A percentile compares a stretch with the other conserved stretches of the same genome.
Conservation (phyloP, 1,140 invertebrate genomes). For the Trissolcus basalis region DNA sequence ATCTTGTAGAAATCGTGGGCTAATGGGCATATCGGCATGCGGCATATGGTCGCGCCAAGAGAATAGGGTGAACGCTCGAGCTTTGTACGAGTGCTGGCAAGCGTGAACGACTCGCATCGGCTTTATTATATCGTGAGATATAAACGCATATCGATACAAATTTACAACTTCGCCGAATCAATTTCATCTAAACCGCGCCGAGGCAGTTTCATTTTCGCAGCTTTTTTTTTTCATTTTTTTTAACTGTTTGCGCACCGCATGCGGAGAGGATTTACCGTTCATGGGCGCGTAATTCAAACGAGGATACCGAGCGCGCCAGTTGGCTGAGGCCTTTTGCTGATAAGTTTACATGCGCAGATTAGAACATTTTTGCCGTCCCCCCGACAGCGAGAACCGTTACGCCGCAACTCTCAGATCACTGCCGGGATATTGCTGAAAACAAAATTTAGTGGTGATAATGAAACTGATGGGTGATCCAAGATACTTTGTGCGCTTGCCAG, state of each 20-base stretch:
- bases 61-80: constrained; percentile 57
- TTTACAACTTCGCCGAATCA: constrained; percentile 43
- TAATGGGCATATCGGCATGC: constrained; percentile 66
- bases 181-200: constrained; percentile 26
- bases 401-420: constrained; percentile 5
- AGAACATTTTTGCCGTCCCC: constrained; percentile 7
- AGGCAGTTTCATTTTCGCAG: constrained; percentile 17
- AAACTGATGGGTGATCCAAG: constrained; percentile 6
- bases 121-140: constrained; percentile 59
- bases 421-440: constrained; percentile 3
- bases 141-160: constrained; percentile 27
- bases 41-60: constrained; percentile 61
- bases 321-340: constrained; percentile 4
- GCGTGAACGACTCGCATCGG: constrained; percentile 57
- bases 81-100: constrained; percentile 62
- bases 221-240: not conserved
- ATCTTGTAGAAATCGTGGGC: constrained; percentile 64
- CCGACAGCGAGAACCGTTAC: constrained; percentile 16
- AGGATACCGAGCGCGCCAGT: constrained; percentile 13
- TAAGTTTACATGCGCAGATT: constrained; percentile 37
- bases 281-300: constrained; percentile 30
- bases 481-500: not conserved
- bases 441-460: constrained; percentile 24
- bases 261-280: constrained; percentile 17
- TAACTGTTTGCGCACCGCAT: not conserved